Evolutionary conservation across 1,140 invertebrate genomes (phyloP).

Genomic region (Radopholus similis): DNA sequence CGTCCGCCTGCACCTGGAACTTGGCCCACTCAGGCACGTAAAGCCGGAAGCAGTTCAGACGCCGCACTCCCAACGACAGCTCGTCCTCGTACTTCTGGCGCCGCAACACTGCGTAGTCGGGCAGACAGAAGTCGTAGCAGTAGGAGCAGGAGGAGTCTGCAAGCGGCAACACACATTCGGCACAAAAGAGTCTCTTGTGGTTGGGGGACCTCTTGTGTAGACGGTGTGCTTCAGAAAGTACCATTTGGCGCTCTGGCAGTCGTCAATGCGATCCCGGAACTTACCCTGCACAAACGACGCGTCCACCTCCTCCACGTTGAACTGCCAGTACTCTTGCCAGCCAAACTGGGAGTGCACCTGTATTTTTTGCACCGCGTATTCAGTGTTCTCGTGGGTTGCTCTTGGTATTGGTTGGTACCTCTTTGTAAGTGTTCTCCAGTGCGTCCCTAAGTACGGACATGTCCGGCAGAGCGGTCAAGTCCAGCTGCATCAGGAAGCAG

Average conservation of each 20-base stretch:
- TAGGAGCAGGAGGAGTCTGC: constrained; percentile 47
- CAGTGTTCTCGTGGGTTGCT: background rate
- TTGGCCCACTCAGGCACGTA: constrained; percentile 43
- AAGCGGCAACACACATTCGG: constrained; percentile 2
- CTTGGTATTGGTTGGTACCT: constrained; percentile 31
- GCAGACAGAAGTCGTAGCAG: constrained; percentile 58
- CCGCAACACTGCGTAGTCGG: constrained; percentile 55
- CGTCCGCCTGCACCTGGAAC: constrained; percentile 32
- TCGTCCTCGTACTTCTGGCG: constrained; percentile 58
- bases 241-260: constrained; percentile 54
- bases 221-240: constrained; percentile 55
- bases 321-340: constrained; percentile 60
- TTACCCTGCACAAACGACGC: constrained; percentile 32
- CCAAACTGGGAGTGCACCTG: constrained; percentile 46
- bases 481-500: constrained; percentile 58
- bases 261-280: constrained; percentile 44
- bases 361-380: background rate
- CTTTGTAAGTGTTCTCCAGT: constrained; percentile 32
- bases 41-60: constrained; percentile 43
- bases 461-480: constrained; percentile 38
- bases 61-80: constrained; percentile 29
- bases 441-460: constrained; percentile 41
- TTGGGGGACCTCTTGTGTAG: constrained; percentile 53
- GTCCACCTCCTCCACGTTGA: constrained; percentile 46
- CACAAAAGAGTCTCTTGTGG: background rate